Evolutionary conservation across 2,888 invertebrate genomes (phyloP), one percentile per base, ranked within the genome.

Genomic region (Amphipyra berbera): DNA sequence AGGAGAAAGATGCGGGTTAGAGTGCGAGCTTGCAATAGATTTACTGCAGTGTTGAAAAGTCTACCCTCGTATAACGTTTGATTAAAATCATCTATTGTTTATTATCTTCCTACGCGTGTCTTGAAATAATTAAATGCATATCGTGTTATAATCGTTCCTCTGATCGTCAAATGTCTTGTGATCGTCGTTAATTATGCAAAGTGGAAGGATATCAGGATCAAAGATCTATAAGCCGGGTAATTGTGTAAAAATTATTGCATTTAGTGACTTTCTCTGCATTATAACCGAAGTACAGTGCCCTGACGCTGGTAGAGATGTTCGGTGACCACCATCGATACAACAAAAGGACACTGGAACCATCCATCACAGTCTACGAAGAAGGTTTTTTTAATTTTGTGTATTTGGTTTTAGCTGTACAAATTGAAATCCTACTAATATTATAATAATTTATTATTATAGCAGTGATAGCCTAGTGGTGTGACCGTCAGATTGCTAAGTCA

Each of bases 31-130:
- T 1, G 1, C 30, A 53, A 53, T 27, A 40, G 7, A 40, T 44
- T 41, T 42, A 40, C 40, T 50, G 14, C 15, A 38, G 49, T 55
- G 50, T 56, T 59, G 44, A 38, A 52, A 60, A 48, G 4, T 27
- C 13, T 40, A 12, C 52, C n/a, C n/a, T n/a, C n/a, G n/a, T n/a
- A n/a, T 12, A 37, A 12, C 9, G 38, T 15, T n/a, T n/a, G n/a
- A n/a, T n/a, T n/a, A 47, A 21, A 50, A 13, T 40, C 48, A 33
- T 47, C 14, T 12, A 12, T 38, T 33, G 14, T 56, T 47, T 42
- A 55, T 33, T 44, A 12, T 37, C 35, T 27, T 10, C 12, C 38
- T 47, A 38, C 38, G 21, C 49, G 41, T 61, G 21, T 49, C 40
- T 21, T 37, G 9, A 37, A 48, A 44, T 35, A 44, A 10, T 15